Percentiles rank a stretch among this genome's conserved stretches.
These are phyloP conservation scores for Opisthocomus hoazin DNA, from an alignment of 2,113 vertebrate genomes.

Conservation along the genomic window DNA sequence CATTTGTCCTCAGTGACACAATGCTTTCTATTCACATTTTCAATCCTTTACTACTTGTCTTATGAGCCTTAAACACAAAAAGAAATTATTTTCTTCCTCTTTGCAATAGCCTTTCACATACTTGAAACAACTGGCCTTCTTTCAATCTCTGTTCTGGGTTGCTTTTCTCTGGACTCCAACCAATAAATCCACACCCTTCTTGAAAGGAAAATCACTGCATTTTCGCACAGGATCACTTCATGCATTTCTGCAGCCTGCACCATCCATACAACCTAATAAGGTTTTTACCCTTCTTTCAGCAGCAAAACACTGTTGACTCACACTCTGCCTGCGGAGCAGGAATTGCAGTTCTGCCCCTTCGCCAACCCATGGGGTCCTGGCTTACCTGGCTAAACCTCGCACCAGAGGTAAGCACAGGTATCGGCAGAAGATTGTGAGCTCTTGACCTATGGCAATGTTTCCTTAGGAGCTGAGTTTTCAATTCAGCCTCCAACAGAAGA, in stretches of 20 bases:
- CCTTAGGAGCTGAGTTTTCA: background rate
- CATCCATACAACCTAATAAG: background rate
- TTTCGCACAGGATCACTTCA: background rate
- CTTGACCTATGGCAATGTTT: background rate
- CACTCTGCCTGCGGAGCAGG: background rate
- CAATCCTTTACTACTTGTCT: background rate
- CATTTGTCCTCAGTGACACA: background rate
- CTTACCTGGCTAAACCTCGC: background rate
- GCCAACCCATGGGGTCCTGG: accelerated
- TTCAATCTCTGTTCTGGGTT: background rate
- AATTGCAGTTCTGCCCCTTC: background rate
- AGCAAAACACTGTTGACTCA: background rate
- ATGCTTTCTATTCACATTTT: background rate
- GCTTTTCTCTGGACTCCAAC: background rate
- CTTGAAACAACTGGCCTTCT: background rate
- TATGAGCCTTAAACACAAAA: background rate
- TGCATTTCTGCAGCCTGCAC: background rate
- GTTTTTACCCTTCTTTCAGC: background rate
- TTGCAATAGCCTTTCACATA: background rate
- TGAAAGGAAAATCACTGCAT: conserved; percentile 20
- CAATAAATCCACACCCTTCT: background rate
- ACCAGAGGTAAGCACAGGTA: background rate
- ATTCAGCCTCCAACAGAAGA: background rate
- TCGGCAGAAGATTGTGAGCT: background rate
- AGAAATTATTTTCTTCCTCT: background rate